These are phyloP conservation scores for Bimastos eiseni DNA, from an alignment of 2,888 invertebrate genomes.

Conservation along the genomic window DNA sequence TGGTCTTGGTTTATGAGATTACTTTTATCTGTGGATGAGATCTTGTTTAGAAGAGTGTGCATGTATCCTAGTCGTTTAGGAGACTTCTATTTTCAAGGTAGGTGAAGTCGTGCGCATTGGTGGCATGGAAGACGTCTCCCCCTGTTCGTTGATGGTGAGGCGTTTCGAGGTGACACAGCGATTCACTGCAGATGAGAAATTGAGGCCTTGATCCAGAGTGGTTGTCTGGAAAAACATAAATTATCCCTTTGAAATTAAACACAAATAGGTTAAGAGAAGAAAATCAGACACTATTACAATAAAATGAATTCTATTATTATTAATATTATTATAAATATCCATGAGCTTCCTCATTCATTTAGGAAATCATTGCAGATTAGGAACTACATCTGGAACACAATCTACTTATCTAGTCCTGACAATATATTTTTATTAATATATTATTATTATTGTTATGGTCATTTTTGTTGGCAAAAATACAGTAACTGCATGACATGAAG, in stretches of 20 bases:
- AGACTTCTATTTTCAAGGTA: background rate
- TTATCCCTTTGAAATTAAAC: background rate
- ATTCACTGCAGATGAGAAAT: conserved; percentile 22
- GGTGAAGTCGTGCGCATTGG: background rate
- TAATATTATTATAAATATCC: background rate
- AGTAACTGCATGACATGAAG: no score
- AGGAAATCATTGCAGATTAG: background rate
- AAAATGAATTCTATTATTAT: no score
- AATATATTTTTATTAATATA: no score
- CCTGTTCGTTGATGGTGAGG: conserved; percentile 8
- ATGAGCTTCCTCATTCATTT: background rate
- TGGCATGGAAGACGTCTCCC: background rate
- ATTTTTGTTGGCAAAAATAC: no score
- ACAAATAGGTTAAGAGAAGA: background rate
- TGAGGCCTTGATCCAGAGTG: background rate
- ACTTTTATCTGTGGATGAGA: background rate
- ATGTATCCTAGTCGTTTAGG: background rate
- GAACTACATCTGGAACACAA: background rate
- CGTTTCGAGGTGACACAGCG: background rate
- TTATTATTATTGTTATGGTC: no score
- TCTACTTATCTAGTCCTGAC: background rate
- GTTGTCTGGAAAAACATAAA: conserved; percentile 8
- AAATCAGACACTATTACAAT: background rate
- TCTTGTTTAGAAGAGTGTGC: no score
- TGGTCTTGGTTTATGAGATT: background rate